Conservation (phyloP, 2,888 invertebrate genomes). For the Noctuana brunneofusca region DNA sequence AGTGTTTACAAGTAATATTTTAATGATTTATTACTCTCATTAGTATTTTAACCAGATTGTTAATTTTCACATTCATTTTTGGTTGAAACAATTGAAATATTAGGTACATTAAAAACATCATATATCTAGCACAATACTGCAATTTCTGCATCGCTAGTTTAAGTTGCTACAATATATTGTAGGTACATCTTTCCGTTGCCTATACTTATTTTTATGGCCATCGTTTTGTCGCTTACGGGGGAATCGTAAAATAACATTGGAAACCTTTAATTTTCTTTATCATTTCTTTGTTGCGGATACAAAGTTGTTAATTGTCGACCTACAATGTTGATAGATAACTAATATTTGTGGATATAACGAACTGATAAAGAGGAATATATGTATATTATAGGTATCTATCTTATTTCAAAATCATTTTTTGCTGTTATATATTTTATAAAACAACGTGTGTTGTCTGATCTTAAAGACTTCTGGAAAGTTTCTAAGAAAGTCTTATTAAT, state of each 20-base stretch:
- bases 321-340: conserved; percentile 54
- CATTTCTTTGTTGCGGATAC: conserved; percentile 68
- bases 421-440: too few relatives aligned
- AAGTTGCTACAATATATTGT: conserved; percentile 31
- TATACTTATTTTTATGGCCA: conserved; percentile 70
- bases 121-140: conserved; percentile 6
- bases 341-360: conserved; percentile 7
- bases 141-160: conserved; percentile 37
- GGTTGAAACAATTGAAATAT: too few relatives aligned
- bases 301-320: conserved; percentile 65
- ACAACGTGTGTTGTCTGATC: too few relatives aligned
- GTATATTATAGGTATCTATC: too few relatives aligned
- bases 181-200: conserved; percentile 49
- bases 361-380: conserved; percentile 3
- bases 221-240: conserved; percentile 73
- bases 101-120: too few relatives aligned
- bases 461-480: too few relatives aligned
- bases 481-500: too few relatives aligned
- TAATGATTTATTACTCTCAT: background rate
- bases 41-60: background rate
- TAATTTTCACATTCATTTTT: background rate
- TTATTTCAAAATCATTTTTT: too few relatives aligned
- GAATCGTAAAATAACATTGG: conserved; percentile 76
- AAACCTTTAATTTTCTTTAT: conserved; percentile 79
- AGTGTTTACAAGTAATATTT: background rate